Evolutionary conservation across 23 tunicate species (phyloP).

Genomic region (Botrylloides violaceus): DNA sequence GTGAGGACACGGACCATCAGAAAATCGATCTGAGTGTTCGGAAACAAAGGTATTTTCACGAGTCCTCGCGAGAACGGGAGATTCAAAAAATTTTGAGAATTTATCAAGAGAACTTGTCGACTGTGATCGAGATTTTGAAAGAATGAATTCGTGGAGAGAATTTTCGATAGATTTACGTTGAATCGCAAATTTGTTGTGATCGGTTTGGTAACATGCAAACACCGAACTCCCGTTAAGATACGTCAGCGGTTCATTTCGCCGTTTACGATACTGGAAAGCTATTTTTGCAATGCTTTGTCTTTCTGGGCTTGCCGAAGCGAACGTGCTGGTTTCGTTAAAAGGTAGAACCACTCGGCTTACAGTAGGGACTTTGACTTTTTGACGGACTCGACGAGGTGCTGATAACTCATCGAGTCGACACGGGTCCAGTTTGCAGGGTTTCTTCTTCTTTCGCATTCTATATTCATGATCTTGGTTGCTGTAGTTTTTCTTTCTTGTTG

Average conservation of each 20-base stretch:
- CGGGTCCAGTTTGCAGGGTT: constrained; percentile 1
- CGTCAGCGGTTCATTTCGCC: background rate
- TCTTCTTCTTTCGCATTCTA: background rate
- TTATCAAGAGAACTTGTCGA: background rate
- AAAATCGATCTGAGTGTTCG: background rate
- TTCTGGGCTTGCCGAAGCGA: background rate
- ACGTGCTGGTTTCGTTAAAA: background rate
- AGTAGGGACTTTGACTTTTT: constrained; percentile 1
- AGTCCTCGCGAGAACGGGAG: background rate
- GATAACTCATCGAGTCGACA: constrained; percentile 10
- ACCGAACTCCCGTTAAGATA: background rate
- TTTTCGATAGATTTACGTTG: background rate
- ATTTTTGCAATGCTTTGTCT: background rate
- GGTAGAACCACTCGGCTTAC: background rate
- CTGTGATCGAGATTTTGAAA: background rate
- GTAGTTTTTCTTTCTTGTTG: no score
- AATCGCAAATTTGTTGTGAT: background rate
- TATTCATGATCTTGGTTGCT: no score
- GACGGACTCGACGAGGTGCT: constrained; percentile 1
- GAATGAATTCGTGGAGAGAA: background rate
- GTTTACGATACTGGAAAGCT: background rate
- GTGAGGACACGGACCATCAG: background rate
- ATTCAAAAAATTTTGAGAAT: background rate
- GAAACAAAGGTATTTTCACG: background rate
- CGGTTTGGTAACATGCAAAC: background rate